phyloP scores from a whole-genome alignment of 1,140 invertebrate genomes.

The Patella vulgata region DNA sequence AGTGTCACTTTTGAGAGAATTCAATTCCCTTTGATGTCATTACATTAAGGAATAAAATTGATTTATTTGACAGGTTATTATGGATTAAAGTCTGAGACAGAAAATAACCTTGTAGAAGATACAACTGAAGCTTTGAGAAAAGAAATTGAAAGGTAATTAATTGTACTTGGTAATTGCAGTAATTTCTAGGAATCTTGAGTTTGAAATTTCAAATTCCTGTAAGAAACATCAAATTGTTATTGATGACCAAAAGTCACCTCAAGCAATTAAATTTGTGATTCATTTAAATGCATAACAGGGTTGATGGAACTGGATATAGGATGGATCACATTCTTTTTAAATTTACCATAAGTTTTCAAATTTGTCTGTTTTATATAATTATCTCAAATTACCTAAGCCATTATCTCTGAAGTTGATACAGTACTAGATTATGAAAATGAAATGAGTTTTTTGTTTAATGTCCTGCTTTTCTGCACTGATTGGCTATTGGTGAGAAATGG shows the following conservation, averaged over 20 bases:
- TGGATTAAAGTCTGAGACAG: constrained; percentile 45
- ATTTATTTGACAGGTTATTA: constrained; percentile 61
- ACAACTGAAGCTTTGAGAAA: constrained; percentile 51
- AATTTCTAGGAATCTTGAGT: not conserved
- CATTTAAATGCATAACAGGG: not conserved
- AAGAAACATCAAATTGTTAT: not conserved
- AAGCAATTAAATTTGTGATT: not conserved
- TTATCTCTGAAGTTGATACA: too few relatives aligned
- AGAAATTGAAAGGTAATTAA: constrained; percentile 49
- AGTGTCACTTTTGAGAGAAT: too few relatives aligned
- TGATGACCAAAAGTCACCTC: not conserved
- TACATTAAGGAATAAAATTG: too few relatives aligned
- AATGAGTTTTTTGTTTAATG: too few relatives aligned
- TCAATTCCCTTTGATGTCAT: too few relatives aligned
- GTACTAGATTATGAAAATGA: too few relatives aligned
- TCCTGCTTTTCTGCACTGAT: too few relatives aligned
- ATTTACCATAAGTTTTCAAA: too few relatives aligned
- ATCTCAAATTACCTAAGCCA: too few relatives aligned
- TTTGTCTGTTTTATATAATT: too few relatives aligned
- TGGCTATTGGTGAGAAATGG: too few relatives aligned
- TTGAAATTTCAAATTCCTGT: not conserved
- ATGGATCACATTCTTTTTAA: too few relatives aligned
- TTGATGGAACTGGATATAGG: not conserved
- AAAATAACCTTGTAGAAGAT: constrained; percentile 52
- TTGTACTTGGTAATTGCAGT: not conserved